Percentiles rank a stretch among this genome's conserved stretches.
phyloP scores from a whole-genome alignment of 1,140 invertebrate species.

The Harpegnathos saltator region DNA sequence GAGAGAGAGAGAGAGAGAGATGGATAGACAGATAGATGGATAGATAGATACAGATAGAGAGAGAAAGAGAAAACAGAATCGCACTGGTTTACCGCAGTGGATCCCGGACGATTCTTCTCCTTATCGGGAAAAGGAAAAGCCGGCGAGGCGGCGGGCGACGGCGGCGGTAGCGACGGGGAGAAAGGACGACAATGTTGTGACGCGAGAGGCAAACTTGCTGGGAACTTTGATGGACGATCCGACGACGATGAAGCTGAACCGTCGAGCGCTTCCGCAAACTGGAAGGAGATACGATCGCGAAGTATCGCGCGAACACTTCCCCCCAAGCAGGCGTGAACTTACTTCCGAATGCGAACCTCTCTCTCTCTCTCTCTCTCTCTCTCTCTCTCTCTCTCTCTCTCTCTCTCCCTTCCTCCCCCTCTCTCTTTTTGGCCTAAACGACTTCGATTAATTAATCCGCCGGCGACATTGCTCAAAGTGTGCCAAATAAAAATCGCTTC shows the following conservation, averaged over 20 bases:
- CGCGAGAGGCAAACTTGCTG: conserved; percentile 54
- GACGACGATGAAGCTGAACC: conserved; percentile 52
- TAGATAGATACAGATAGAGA: not conserved
- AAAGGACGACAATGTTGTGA: conserved; percentile 49
- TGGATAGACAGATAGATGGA: too few relatives aligned
- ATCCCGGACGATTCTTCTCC: conserved; percentile 41
- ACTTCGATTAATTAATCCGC: too few relatives aligned
- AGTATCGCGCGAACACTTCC: conserved; percentile 32
- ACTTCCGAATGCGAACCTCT: not conserved
- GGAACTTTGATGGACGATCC: conserved; percentile 63
- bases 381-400: too few relatives aligned
- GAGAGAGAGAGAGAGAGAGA: not conserved
- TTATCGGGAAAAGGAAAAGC: not conserved
- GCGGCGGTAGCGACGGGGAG: not conserved
- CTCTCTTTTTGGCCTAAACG: too few relatives aligned
- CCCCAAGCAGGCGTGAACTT: conserved; percentile 31
- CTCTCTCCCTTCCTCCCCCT: too few relatives aligned
- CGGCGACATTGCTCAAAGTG: not conserved
- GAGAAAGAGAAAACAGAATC: conserved; percentile 5
- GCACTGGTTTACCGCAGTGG: conserved; percentile 50
- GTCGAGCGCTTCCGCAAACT: conserved; percentile 24
- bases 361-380: too few relatives aligned
- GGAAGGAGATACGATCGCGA: conserved; percentile 55
- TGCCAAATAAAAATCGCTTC: not conserved
- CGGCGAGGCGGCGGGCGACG: not conserved